These are phyloP conservation scores for Drosophila teissieri DNA, from an alignment of 1,140 invertebrate genomes.

Conservation along the genomic window DNA sequence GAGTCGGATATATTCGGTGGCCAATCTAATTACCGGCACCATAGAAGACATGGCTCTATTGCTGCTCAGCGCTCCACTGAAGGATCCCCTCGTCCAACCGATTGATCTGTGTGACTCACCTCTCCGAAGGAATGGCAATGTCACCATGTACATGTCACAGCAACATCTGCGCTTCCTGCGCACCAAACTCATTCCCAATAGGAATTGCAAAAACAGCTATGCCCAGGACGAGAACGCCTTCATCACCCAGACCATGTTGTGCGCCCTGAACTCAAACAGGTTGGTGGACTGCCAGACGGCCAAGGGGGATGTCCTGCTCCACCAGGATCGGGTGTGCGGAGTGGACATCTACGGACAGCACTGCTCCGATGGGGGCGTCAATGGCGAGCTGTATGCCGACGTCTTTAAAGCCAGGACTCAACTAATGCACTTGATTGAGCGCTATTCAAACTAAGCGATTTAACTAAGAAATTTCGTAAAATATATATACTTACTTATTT, in stretches of 20 bases:
- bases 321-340: constrained; percentile 43
- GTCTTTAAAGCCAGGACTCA: constrained; percentile 29
- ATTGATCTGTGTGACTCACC: constrained; percentile 25
- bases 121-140: constrained; percentile 12
- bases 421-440: constrained; percentile 8
- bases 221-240: constrained; percentile 27
- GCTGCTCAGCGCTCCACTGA: neutral
- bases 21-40: constrained; percentile 3
- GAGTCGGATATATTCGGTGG: constrained; percentile 10
- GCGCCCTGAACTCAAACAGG: constrained; percentile 41
- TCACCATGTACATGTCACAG: constrained; percentile 46
- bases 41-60: constrained; percentile 32
- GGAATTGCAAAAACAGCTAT: constrained; percentile 46
- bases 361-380: constrained; percentile 29
- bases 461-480: too few species aligned
- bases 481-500: neutral
- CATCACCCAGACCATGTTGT: constrained; percentile 45
- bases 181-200: constrained; percentile 37
- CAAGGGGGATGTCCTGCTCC: constrained; percentile 38
- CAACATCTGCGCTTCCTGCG: constrained; percentile 31
- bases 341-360: constrained; percentile 50
- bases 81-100: constrained; percentile 8
- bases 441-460: neutral
- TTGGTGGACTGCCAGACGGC: constrained; percentile 36
- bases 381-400: constrained; percentile 57